Evolutionary conservation across 1,140 invertebrate genomes (phyloP), one percentile per base, ranked within the genome.

Genomic region (Drusus annulatus): DNA sequence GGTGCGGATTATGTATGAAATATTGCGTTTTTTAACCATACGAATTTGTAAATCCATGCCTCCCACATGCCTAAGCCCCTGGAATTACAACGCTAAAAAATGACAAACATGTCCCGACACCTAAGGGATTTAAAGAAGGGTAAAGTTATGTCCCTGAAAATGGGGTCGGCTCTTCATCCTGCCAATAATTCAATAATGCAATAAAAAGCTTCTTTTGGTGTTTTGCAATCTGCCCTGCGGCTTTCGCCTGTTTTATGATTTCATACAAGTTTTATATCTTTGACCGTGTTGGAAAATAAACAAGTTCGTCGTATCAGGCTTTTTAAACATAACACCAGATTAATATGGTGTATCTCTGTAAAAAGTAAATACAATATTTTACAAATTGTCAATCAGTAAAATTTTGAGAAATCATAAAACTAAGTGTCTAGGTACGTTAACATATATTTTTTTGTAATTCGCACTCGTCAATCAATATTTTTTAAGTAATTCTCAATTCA

Each of bases 51-150:
- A 65, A 65, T 65, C 62, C 62, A 56, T 25, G 51, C 69, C 36
- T 65, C 56, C 78, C 28, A 19, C 51, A 51, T 10, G 16, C 13
- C 25, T n/a, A 80, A 80, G 76, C n/a, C 80, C 76, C 75, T 8
- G 62, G 68, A 76, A 73, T 71, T 78, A 54, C 23, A 31, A n/a
- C 7, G 17, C 52, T 69, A n/a, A 73, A 74, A 81, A 78, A 65
- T 81, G 80, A 73, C 80, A 78, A 74, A 69, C 80, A 76, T 78
- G 74, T 78, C 56, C 76, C 62, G 50, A 52, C 65, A 74, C 80
- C 80, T 78, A 23, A n/a, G 80, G 80, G 80, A 74, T 74, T 81
- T 81, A 52, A 63, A 21, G 31, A 68, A 68, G 28, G 36, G 63
- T n/a, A 21, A 68, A 68, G 63, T 68, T 36, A 68, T 68, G 28